Evolutionary conservation across 1,140 invertebrate species (phyloP).

Genomic region (Artemia franciscana): DNA sequence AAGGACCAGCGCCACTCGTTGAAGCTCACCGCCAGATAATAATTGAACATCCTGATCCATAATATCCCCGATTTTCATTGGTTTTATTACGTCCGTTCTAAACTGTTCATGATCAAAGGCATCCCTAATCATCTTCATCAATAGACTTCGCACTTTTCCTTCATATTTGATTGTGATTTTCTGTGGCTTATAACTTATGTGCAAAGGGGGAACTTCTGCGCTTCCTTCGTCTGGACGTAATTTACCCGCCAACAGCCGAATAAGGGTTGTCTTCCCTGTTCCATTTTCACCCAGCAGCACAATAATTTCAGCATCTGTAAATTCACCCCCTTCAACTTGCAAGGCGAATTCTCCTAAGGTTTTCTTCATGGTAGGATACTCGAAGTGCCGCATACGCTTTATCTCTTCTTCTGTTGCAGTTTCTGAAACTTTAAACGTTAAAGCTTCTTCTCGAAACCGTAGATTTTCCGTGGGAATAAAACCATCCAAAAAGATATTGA

Average conservation of each 20-base stretch:
- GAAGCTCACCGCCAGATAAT: constrained; percentile 95
- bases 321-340: constrained; percentile 63
- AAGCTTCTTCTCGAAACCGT: constrained; percentile 82
- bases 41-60: constrained; percentile 98
- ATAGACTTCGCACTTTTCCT: constrained; percentile 64
- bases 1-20: constrained; percentile 81
- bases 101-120: constrained; percentile 88
- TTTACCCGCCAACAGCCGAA: constrained; percentile 90
- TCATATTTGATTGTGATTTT: constrained; percentile 97
- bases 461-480: constrained; percentile 99
- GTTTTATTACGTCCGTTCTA: constrained; percentile 97
- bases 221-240: constrained; percentile 70
- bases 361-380: constrained; percentile 60
- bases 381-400: constrained; percentile 83
- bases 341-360: constrained; percentile 25
- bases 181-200: constrained; percentile 99
- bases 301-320: constrained; percentile 98
- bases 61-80: constrained; percentile 88
- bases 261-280: constrained; percentile 98
- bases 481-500: constrained; percentile 98
- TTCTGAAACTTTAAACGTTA: constrained; percentile 96
- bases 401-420: constrained; percentile 91
- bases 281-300: constrained; percentile 97
- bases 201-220: constrained; percentile 64
- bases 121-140: constrained; percentile 91